A percentile compares a stretch with the other conserved stretches of the same genome.
Conservation (phyloP, 1,140 invertebrate genomes). For the Drosophila subobscura region DNA sequence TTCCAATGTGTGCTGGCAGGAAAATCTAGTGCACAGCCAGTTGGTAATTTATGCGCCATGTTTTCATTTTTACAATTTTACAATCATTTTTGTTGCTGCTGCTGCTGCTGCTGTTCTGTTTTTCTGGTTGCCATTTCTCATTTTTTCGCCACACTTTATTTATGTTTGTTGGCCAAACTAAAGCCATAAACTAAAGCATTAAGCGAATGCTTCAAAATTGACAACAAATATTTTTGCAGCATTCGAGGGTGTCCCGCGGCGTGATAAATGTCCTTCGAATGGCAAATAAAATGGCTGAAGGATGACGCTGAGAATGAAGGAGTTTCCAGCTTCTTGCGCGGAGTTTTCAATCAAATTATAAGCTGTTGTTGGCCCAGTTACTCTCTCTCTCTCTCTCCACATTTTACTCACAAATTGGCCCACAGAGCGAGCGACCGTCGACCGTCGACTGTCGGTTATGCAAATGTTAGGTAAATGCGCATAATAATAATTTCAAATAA, state of each 20-base stretch:
- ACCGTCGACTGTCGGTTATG: slow-evolving; percentile 47
- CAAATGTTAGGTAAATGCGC: slow-evolving; percentile 63
- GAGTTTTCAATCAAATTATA: slow-evolving; percentile 53
- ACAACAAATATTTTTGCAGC: slow-evolving; percentile 42
- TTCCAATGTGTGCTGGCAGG: slow-evolving; percentile 13
- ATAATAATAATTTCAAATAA: slow-evolving; percentile 65
- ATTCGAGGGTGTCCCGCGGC: slow-evolving; percentile 5
- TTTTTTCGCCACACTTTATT: slow-evolving; percentile 25
- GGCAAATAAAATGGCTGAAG: slow-evolving; percentile 3
- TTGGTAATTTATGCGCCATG: slow-evolving; percentile 51
- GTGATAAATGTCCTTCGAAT: slow-evolving; percentile 35
- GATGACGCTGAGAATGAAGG: not conserved
- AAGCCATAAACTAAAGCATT: slow-evolving; percentile 48
- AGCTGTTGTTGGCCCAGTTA: slow-evolving; percentile 37
- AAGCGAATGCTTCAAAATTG: slow-evolving; percentile 40
- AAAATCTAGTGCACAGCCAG: slow-evolving; percentile 28
- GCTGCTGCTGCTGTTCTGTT: not conserved
- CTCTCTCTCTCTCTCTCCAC: slow-evolving; percentile 2
- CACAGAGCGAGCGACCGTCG: slow-evolving; percentile 4
- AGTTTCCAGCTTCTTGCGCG: slow-evolving; percentile 22
- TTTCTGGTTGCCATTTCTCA: slow-evolving; percentile 14
- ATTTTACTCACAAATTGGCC: slow-evolving; percentile 41
- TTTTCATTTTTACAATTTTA: slow-evolving; percentile 18
- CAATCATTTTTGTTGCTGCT: slow-evolving; percentile 6
- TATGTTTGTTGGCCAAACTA: slow-evolving; percentile 43